Percentiles rank a stretch among this genome's conserved stretches.
These are phyloP conservation scores for Bombus impatiens DNA, from an alignment of 1,140 invertebrate species.

Conservation along the genomic window DNA sequence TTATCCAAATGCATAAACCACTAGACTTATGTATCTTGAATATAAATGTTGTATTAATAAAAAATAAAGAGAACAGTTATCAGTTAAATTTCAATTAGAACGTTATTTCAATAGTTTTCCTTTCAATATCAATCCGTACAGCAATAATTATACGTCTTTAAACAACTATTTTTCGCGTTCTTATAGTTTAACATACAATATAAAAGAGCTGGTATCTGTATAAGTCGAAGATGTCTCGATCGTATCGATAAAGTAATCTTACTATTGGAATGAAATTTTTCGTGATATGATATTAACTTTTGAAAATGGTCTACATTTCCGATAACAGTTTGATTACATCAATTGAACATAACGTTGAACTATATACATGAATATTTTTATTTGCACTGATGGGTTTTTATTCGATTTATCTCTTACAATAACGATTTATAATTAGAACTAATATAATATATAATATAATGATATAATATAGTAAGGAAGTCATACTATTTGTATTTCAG, in stretches of 20 bases:
- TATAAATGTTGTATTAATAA: slow-evolving; percentile 21
- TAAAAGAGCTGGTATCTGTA: too few relatives aligned
- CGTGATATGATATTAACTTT: not conserved
- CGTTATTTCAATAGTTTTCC: not conserved
- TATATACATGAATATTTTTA: not conserved
- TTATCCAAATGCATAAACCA: slow-evolving; percentile 81
- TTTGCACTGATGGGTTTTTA: not conserved
- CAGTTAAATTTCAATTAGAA: not conserved
- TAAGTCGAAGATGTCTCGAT: too few relatives aligned
- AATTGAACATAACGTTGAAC: not conserved
- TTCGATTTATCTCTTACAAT: not conserved
- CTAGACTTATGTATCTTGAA: not conserved
- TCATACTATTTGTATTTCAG: not conserved
- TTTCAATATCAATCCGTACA: not conserved
- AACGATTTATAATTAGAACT: not conserved
- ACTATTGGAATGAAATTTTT: too few relatives aligned
- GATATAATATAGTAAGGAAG: not conserved
- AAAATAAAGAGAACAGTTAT: not conserved
- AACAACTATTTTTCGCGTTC: not conserved
- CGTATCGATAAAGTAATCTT: too few relatives aligned
- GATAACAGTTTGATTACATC: not conserved
- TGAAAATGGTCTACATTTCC: not conserved
- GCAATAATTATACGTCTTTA: not conserved
- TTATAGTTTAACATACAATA: not conserved
- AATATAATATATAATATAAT: too few relatives aligned